phyloP scores from a whole-genome alignment of 2,797 vertebrate species.

The Gambusia yucatana region DNA sequence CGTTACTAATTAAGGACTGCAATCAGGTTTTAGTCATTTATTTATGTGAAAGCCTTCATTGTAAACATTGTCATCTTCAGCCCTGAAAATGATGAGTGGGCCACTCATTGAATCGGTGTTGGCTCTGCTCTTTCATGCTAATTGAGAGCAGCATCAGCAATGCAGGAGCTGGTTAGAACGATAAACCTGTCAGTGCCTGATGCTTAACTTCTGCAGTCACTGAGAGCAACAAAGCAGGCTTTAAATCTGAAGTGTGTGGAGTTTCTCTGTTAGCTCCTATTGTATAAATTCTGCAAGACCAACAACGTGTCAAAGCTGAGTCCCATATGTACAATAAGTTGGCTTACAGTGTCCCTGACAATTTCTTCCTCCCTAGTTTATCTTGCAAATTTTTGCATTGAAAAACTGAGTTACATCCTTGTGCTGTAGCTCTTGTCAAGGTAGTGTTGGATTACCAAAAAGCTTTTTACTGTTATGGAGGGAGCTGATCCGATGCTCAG shows the following conservation, averaged over 20 bases:
- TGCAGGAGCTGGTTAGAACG: not conserved
- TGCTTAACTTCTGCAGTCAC: constrained; percentile 1
- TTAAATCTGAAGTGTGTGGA: not conserved
- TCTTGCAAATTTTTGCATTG: not conserved
- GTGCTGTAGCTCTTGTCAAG: not conserved
- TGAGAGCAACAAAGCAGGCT: constrained; percentile 2
- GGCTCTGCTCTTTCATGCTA: not conserved
- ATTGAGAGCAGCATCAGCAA: constrained; percentile 10
- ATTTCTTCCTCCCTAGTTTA: not conserved
- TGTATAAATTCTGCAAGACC: constrained; percentile 2
- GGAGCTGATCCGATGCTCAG: not conserved
- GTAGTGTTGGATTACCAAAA: not conserved
- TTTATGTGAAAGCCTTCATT: not conserved
- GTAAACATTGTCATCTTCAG: not conserved
- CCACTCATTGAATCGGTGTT: not conserved
- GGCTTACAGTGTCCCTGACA: constrained; percentile 6
- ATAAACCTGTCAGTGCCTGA: not conserved
- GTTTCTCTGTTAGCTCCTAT: constrained; percentile 9
- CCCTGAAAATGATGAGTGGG: not conserved
- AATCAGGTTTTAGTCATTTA: not conserved
- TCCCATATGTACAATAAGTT: not conserved
- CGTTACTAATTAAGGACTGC: constrained; percentile 11
- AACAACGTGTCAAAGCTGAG: not conserved
- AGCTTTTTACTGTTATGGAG: not conserved
- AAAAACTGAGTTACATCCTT: not conserved